phyloP scores from a whole-genome alignment of 1,140 invertebrate genomes.

The Spodoptera litura region DNA sequence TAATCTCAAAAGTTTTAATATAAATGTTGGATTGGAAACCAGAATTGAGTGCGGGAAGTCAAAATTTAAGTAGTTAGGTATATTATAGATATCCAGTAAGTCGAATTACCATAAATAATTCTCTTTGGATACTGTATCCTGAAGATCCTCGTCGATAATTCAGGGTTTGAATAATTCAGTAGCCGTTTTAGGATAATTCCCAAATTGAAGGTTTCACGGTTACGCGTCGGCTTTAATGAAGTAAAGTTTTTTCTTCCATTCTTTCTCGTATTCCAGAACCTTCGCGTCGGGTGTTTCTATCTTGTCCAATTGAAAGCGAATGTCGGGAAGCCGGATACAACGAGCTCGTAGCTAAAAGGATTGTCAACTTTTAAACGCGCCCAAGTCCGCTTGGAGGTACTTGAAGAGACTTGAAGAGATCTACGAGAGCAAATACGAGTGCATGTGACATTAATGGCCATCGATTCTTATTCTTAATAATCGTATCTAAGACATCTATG shows the following conservation, averaged over 20 bases:
- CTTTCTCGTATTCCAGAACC: conserved; percentile 32
- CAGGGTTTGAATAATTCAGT: conserved; percentile 77
- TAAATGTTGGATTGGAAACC: neutral
- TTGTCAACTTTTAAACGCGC: conserved; percentile 40
- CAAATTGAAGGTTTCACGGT: conserved; percentile 75
- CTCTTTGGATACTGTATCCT: conserved; percentile 67
- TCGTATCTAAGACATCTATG: too few relatives aligned
- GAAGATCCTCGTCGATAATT: conserved; percentile 76
- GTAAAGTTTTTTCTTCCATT: conserved; percentile 59
- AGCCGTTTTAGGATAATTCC: conserved; percentile 77
- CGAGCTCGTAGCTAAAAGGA: conserved; percentile 33
- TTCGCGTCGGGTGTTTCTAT: conserved; percentile 31
- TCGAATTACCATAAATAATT: conserved; percentile 74
- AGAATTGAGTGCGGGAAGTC: conserved; percentile 19
- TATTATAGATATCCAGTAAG: conserved; percentile 61
- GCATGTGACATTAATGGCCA: neutral
- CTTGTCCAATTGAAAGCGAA: conserved; percentile 42
- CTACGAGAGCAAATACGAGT: conserved; percentile 4
- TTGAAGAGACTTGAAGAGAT: conserved; percentile 9
- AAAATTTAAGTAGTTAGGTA: conserved; percentile 52
- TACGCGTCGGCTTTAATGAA: conserved; percentile 71
- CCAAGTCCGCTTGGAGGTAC: neutral
- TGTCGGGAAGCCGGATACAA: conserved; percentile 32
- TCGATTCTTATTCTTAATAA: too few relatives aligned
- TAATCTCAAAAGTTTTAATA: conserved; percentile 21